Base-by-base conservation (phyloP, 92 coral and sea anemone species). In the Epizoanthus stellaris region DNA sequence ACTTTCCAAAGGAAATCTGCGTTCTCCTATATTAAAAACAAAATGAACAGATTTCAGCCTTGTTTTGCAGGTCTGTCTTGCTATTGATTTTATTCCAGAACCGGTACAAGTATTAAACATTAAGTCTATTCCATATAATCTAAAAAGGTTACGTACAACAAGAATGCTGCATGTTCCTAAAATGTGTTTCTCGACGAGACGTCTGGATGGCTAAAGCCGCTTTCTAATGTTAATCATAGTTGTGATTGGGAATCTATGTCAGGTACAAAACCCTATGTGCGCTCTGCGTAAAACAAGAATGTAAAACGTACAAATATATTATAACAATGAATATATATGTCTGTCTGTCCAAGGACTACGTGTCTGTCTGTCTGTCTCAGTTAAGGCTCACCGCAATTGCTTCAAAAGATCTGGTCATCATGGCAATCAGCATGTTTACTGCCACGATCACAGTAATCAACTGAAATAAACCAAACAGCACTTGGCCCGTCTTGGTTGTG, bases 401-500 rank as follows among this genome's bases (percentile, higher is more conserved):
- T 39, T 95, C 97, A 69, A 85, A 95, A 0, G 98, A 91, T 64
- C 88, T 86, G 45, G 92, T 89, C 98, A 95, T 93, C 96, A 95
- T 95, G 1, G 98, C 96, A 66, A 93, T 95, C 62, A 95, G 87
- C 98, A 95, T 95, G 59, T 95, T 95, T 23, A 95, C 76, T 3
- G 93, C 96, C 21, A 95, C 93, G 42, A 95, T 88, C 20, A 91
- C 93, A 8, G 94, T 94, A 14, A 94, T 82, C 52, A 95, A 90
- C 56, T 92, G 94, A 72, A 86, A 95, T 21, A 93, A 16, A 36
- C 89, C 95, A 69, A 95, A 93, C 60, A 93, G 67, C 43, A 82
- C 75, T 56, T 87, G 88, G 11, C 98, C 98, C 2, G 96, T 93
- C 76, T 87, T 82, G 61, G 86, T 82, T 39, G 95, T 91, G 45